Evolutionary conservation across 2,113 vertebrate species (phyloP).

Genomic region (Chionis minor): DNA sequence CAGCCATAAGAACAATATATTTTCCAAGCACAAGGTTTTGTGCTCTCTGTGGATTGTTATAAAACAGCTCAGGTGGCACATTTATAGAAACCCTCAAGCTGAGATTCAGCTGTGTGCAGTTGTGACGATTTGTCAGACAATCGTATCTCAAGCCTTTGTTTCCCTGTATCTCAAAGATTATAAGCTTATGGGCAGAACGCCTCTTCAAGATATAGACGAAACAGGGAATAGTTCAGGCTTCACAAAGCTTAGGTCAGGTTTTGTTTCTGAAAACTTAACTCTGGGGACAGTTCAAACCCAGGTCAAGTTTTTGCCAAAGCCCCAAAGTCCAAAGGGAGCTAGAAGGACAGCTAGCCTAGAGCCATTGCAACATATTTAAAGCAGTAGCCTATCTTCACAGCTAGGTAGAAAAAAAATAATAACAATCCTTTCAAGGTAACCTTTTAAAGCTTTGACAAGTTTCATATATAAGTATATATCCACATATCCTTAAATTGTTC

Average conservation of each 20-base stretch:
- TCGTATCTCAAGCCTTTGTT: background rate
- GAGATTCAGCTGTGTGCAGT: background rate
- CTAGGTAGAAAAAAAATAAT: background rate
- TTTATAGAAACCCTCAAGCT: background rate
- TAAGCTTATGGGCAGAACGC: background rate
- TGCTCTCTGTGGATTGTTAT: background rate
- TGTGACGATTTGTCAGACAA: background rate
- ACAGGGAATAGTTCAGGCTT: background rate
- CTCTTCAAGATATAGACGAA: background rate
- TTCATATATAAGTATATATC: background rate
- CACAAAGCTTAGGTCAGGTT: background rate
- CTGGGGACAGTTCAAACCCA: conserved; percentile 19
- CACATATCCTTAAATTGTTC: background rate
- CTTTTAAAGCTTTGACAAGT: conserved; percentile 5
- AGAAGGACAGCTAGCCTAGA: background rate
- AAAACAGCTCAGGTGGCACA: background rate
- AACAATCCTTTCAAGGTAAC: background rate
- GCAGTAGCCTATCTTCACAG: conserved; percentile 21
- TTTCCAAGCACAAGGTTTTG: background rate
- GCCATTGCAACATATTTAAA: background rate
- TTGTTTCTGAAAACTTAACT: background rate
- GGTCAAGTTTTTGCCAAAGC: conserved; percentile 20
- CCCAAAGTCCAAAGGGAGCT: background rate
- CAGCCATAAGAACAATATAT: background rate
- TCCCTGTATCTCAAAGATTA: background rate